Evolutionary conservation across 30 jellyfish, hydroid and myxozoan genomes (phyloP), one percentile per base, ranked within the genome.

Genomic region (Cassiopea xamachana): DNA sequence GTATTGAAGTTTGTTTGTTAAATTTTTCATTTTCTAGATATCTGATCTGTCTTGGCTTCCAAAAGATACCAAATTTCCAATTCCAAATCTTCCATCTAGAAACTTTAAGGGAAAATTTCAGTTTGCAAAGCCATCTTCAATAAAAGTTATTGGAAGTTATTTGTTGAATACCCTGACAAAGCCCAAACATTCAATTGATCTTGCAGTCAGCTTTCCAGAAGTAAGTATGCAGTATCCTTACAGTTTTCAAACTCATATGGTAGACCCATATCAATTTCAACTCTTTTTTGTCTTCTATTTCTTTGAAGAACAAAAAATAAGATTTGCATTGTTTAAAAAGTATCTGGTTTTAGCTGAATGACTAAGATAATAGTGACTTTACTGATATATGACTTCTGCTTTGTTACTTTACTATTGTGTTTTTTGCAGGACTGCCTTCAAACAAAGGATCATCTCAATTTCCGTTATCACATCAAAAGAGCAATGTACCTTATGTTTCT

Each of bases 141-240:
- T 90, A 7, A 94, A 86, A 89, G 98, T 90, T 1, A 79, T 94
- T 51, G 98, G 98, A 3, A 94, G 98, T 73, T 94, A 85, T 77
- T 75, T 94, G 77, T 81, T 94, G 51, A 90, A 90, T 70, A 94
- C 98, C 5, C 69, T 64, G 68, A 86, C 92, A 46, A 94, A 87
- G 67, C 96, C 98, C 44, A 94, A 77, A 60, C 58, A 49, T 51
- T 73, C 79, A 50, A 91, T 94, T 14, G 98, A 94, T 75, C 48
- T 94, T 18, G 96, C 96, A 6, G 94, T 94, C 0, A 92, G 92
- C 72, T 85, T 94, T 88, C 98, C 98, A 62, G 77, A 86, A 96
- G 98, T 94, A 84, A n/a, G 89, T 73, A 8, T 2, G 2, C 7
- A 14, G 44, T 69, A 6, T 69, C 10, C 79, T 69, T 69, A 7